Conservation (phyloP, 2,888 invertebrate genomes). For the Mesorhabditis spiculigera region DNA sequence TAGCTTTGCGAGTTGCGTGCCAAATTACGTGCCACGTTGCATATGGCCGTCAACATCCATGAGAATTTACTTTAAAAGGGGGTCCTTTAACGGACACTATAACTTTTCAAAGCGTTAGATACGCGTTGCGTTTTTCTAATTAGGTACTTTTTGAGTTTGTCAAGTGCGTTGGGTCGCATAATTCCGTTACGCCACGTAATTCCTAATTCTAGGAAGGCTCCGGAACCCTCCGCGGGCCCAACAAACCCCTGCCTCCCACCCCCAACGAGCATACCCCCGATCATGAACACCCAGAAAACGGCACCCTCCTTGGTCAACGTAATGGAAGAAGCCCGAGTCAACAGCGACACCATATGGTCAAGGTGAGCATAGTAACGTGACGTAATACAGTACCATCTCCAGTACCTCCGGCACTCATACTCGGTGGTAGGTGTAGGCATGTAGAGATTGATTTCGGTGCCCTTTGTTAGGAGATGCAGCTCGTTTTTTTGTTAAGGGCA, state of each 20-base stretch:
- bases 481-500: too few species aligned
- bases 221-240: conserved; percentile 66
- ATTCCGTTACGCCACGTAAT: neutral
- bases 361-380: neutral
- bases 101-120: too few species aligned
- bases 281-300: conserved; percentile 12
- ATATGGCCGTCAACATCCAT: too few species aligned
- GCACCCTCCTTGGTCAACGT: conserved; percentile 8
- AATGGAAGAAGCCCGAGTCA: conserved; percentile 9
- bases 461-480: neutral
- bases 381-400: neutral
- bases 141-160: too few species aligned
- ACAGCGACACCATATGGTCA: neutral
- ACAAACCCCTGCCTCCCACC: conserved; percentile 87
- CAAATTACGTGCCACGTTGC: too few species aligned
- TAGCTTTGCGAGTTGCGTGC: too few species aligned
- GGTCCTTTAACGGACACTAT: too few species aligned
- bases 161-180: too few species aligned
- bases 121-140: too few species aligned
- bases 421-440: neutral
- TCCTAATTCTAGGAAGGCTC: conserved; percentile 34
- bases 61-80: too few species aligned
- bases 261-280: conserved; percentile 72
- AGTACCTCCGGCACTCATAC: neutral
- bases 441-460: neutral